A percentile compares a stretch with the other conserved stretches of the same genome.
phyloP scores from a whole-genome alignment of 1,140 invertebrate genomes.

The Telenomus remus region DNA sequence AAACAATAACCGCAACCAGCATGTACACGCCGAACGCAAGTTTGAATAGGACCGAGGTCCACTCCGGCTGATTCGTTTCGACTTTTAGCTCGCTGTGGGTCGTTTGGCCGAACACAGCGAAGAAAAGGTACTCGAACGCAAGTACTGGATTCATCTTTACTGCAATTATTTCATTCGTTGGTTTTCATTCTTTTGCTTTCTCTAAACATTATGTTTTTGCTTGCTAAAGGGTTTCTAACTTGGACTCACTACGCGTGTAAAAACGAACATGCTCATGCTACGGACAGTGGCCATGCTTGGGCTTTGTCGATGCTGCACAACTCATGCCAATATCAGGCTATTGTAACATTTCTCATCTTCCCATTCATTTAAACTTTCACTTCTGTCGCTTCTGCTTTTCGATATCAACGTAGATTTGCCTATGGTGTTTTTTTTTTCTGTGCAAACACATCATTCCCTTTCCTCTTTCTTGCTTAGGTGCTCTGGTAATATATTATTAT shows the following conservation, averaged over 20 bases:
- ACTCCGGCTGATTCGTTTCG: slow-evolving; percentile 78
- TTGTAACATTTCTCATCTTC: slow-evolving; percentile 9
- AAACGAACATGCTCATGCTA: slow-evolving; percentile 73
- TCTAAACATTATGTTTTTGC: slow-evolving; percentile 29
- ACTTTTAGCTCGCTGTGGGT: slow-evolving; percentile 89
- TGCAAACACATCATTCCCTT: slow-evolving; percentile 53
- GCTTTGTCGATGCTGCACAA: slow-evolving; percentile 50
- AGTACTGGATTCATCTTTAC: slow-evolving; percentile 90
- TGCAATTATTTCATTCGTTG: slow-evolving; percentile 74
- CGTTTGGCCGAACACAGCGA: slow-evolving; percentile 97
- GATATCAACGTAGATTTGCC: slow-evolving; percentile 3
- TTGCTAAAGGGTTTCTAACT: slow-evolving; percentile 62
- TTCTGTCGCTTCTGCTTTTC: slow-evolving; percentile 25
- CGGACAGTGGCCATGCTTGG: slow-evolving; percentile 66
- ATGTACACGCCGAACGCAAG: slow-evolving; percentile 96
- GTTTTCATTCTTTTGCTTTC: slow-evolving; percentile 52
- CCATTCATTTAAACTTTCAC: slow-evolving; percentile 21
- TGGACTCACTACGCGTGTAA: slow-evolving; percentile 68
- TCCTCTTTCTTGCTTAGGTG: slow-evolving; percentile 19
- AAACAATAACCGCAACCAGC: slow-evolving; percentile 97
- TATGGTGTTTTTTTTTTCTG: slow-evolving; percentile 26
- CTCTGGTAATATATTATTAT: neutral
- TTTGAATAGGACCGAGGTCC: slow-evolving; percentile 89
- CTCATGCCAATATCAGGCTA: slow-evolving; percentile 60
- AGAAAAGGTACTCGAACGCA: slow-evolving; percentile 97